Percentiles rank a stretch among this genome's conserved stretches.
Conservation (phyloP, 2,888 invertebrate genomes). For the Meteorus colon region DNA sequence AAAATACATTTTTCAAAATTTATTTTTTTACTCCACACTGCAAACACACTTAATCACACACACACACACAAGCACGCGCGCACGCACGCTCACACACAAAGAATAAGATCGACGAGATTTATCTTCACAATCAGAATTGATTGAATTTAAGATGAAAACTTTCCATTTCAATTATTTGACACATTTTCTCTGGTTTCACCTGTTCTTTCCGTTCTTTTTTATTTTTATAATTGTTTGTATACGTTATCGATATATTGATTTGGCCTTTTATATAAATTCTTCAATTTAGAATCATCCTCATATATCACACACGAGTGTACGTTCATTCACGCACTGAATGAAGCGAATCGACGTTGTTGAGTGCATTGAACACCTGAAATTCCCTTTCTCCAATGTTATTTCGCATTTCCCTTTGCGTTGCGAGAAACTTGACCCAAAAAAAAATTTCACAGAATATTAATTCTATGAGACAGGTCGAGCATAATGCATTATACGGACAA, state of each 20-base stretch:
- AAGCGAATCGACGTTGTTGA: constrained; percentile 61
- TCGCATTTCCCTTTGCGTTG: constrained; percentile 51
- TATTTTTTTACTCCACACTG: too few species aligned
- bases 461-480: too few species aligned
- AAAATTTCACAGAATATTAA: background rate
- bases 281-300: background rate
- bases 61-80: background rate
- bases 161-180: background rate
- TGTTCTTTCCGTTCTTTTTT: background rate
- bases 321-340: constrained; percentile 69
- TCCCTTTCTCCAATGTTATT: constrained; percentile 64
- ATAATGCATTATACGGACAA: too few species aligned
- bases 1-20: background rate
- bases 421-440: constrained; percentile 10
- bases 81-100: background rate
- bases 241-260: too few species aligned
- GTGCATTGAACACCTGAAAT: constrained; percentile 38
- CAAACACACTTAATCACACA: background rate
- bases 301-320: constrained; percentile 58
- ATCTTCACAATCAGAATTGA: background rate
- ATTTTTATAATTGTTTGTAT: background rate
- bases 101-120: background rate
- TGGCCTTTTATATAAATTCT: background rate
- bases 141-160: background rate
- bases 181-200: background rate